Conservation (phyloP, 2,797 vertebrate genomes). For the Ptychobarbus kaznakovi region DNA sequence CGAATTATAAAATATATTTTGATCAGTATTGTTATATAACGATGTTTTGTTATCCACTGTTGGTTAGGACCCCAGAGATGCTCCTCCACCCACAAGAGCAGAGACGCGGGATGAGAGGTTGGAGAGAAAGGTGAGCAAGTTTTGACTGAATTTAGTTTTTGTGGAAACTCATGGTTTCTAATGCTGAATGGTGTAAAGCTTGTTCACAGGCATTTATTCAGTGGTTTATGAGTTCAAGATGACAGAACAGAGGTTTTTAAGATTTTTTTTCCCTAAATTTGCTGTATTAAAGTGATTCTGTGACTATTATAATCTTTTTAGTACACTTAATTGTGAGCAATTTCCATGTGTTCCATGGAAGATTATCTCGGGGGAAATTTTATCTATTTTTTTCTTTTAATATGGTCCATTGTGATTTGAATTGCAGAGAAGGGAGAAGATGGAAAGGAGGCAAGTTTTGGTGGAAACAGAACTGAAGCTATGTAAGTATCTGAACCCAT, state of each 20-base stretch:
- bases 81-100: slow-evolving; percentile 91
- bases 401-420: not conserved
- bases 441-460: slow-evolving; percentile 89
- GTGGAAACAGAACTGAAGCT: slow-evolving; percentile 93
- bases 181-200: not conserved
- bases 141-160: not conserved
- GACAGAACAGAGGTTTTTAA: not conserved
- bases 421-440: slow-evolving; percentile 91
- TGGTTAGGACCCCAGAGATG: slow-evolving; percentile 89
- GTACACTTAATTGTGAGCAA: not conserved
- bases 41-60: not conserved
- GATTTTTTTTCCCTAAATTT: not conserved
- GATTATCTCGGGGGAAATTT: not conserved
- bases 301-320: not conserved
- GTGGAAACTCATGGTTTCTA: not conserved
- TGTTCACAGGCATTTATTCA: not conserved
- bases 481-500: slow-evolving; percentile 80
- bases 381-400: not conserved
- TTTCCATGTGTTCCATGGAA: not conserved
- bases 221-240: not conserved
- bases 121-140: slow-evolving; percentile 86
- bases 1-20: not conserved
- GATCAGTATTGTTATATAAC: not conserved
- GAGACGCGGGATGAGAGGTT: slow-evolving; percentile 92
- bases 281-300: not conserved